Evolutionary conservation across 1,140 invertebrate species (phyloP), one percentile per base, ranked within the genome.

Genomic region (Luehdorfia chinensis): DNA sequence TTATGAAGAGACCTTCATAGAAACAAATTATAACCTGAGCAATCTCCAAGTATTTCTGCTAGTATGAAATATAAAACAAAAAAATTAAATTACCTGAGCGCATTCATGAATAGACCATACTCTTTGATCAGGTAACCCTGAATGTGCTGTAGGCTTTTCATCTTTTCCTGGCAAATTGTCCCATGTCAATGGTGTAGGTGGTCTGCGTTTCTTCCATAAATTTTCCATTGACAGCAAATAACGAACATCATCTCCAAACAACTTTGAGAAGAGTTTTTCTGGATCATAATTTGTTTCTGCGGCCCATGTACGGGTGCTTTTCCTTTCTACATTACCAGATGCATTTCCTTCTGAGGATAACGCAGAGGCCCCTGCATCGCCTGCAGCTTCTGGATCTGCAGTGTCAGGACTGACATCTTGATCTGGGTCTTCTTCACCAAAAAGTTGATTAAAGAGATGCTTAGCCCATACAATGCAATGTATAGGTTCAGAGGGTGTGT

Each of bases 381-480:
- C 88, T 1, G 88, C 85, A 2, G 89, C 90, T 86, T 99, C 96
- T 36, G 97, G 96, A 88, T 99, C 97, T 49, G 94, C 95, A 9
- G 95, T 94, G 76, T 99, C 98, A 1, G 98, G 98, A 11, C 97
- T 98, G 0, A 99, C 98, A 88, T 99, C 98, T 79, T 99, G 94
- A 88, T 99, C 97, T 0, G 94, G 92, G 87, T 98, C 95, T 50
- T 93, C 93, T 87, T 99, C 96, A 1, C 98, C 98, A 90, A 99
- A 99, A 2, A 99, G 88, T 87, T 99, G 98, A 88, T 99, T 99
- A 78, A 99, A 99, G 8, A 99, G 89, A 90, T 98, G 97, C 83
- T 99, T 99, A 0, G 97, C 95, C 98, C 98, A 99, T 1, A 99
- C 97, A 66, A 99, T 97, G 76, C 98, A 99, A 85, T 99, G 98